These are phyloP conservation scores for Polydrusus pterygomalis DNA, from an alignment of 2,888 invertebrate genomes.

Conservation along the genomic window DNA sequence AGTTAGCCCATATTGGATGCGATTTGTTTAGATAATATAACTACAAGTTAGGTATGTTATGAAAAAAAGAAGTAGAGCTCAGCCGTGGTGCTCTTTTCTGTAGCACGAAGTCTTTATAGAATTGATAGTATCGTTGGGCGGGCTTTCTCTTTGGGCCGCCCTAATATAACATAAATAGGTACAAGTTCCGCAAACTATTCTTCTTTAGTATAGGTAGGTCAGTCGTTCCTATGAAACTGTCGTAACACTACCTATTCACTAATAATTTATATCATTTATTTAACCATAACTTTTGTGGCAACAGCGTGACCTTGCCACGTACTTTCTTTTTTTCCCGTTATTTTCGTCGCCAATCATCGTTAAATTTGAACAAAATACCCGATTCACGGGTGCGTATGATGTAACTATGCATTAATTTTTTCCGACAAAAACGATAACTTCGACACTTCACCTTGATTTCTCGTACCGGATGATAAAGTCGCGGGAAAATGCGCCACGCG, in stretches of 20 bases:
- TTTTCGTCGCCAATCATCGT: slow-evolving; percentile 25
- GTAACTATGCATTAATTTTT: slow-evolving; percentile 14
- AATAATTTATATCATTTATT: neutral
- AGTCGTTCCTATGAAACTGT: neutral
- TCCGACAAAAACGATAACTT: slow-evolving; percentile 11
- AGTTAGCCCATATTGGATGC: no score
- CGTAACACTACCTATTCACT: no score
- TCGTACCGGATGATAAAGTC: slow-evolving; percentile 6
- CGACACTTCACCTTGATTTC: slow-evolving; percentile 14
- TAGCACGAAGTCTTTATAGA: no score
- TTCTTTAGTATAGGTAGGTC: no score
- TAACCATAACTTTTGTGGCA: neutral
- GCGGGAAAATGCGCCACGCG: slow-evolving; percentile 17
- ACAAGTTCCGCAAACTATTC: neutral
- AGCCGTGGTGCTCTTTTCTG: no score
- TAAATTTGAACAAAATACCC: slow-evolving; percentile 2
- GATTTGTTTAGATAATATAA: no score
- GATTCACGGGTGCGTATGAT: slow-evolving; percentile 10
- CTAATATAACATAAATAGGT: no score
- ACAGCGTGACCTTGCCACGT: slow-evolving; percentile 26
- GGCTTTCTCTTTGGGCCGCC: no score
- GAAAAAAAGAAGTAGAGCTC: no score
- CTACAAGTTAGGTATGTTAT: no score
- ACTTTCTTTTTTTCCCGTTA: slow-evolving; percentile 32
- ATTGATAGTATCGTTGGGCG: no score